A percentile compares a stretch with the other conserved stretches of the same genome.
Evolutionary conservation across 2,888 invertebrate genomes (phyloP).

Genomic region (Penaeus monodon): DNA sequence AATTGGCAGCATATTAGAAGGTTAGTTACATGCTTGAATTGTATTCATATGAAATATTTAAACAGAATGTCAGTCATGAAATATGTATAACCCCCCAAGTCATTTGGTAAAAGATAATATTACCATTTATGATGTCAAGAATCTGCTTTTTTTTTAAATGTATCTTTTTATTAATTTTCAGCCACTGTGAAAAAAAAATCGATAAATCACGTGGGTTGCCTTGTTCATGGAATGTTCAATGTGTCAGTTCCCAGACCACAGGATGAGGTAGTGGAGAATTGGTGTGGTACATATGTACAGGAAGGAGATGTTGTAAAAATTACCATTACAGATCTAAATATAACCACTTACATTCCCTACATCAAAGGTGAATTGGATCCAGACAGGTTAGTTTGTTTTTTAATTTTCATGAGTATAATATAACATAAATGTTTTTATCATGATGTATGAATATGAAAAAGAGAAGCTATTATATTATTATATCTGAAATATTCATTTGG

Average conservation of each 20-base stretch:
- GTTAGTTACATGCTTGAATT: slow-evolving; percentile 66
- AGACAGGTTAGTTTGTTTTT: slow-evolving; percentile 24
- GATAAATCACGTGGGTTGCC: slow-evolving; percentile 77
- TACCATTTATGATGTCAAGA: too few species aligned
- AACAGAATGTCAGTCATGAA: background rate
- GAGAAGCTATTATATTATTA: too few species aligned
- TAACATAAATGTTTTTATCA: background rate
- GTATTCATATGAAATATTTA: background rate
- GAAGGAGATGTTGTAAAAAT: slow-evolving; percentile 77
- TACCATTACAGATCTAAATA: slow-evolving; percentile 75
- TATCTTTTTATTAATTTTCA: background rate
- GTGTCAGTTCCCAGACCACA: slow-evolving; percentile 78
- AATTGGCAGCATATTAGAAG: slow-evolving; percentile 76
- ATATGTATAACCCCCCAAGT: background rate
- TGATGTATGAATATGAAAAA: background rate
- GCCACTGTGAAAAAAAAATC: slow-evolving; percentile 78
- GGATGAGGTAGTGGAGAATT: slow-evolving; percentile 72
- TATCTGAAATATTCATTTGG: too few species aligned
- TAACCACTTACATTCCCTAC: slow-evolving; percentile 76
- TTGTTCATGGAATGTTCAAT: slow-evolving; percentile 80
- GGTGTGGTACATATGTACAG: slow-evolving; percentile 75
- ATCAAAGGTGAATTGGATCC: slow-evolving; percentile 75
- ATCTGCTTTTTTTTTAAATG: background rate
- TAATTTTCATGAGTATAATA: background rate
- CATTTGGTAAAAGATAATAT: too few species aligned